phyloP scores from a whole-genome alignment of 2,113 vertebrate species.

The Pachyramphus minor region DNA sequence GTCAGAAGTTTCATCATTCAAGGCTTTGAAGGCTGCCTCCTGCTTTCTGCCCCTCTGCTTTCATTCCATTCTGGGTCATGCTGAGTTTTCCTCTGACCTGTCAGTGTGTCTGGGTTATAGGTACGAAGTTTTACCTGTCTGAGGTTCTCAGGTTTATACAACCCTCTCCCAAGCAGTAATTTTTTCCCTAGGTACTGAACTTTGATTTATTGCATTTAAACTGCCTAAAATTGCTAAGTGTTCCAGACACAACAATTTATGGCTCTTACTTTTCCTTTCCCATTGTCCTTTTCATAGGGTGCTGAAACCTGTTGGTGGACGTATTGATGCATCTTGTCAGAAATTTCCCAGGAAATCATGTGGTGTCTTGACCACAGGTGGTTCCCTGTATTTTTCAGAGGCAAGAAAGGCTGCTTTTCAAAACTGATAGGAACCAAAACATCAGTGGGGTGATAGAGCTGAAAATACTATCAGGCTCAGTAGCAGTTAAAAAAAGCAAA shows the following conservation, averaged over 20 bases:
- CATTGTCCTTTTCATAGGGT: background rate
- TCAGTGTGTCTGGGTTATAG: background rate
- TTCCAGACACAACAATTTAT: background rate
- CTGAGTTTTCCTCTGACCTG: background rate
- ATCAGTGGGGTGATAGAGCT: background rate
- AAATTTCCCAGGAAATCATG: background rate
- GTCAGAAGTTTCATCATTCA: background rate
- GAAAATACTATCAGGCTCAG: background rate
- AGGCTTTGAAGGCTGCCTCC: background rate
- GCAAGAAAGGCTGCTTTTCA: background rate
- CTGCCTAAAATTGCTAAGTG: background rate
- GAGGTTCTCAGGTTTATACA: background rate
- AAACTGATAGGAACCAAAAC: background rate
- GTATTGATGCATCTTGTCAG: background rate
- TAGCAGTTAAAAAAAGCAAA: background rate
- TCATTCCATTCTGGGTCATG: background rate
- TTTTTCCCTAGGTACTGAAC: background rate
- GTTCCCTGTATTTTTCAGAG: background rate
- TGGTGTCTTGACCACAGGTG: background rate
- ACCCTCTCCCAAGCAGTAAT: background rate
- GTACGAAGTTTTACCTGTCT: background rate
- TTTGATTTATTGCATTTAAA: conserved; percentile 28
- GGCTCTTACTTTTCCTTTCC: background rate
- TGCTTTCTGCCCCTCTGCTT: background rate
- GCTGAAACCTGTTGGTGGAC: background rate